phyloP scores from a whole-genome alignment of 2,888 invertebrate species.

The Patella pellucida region DNA sequence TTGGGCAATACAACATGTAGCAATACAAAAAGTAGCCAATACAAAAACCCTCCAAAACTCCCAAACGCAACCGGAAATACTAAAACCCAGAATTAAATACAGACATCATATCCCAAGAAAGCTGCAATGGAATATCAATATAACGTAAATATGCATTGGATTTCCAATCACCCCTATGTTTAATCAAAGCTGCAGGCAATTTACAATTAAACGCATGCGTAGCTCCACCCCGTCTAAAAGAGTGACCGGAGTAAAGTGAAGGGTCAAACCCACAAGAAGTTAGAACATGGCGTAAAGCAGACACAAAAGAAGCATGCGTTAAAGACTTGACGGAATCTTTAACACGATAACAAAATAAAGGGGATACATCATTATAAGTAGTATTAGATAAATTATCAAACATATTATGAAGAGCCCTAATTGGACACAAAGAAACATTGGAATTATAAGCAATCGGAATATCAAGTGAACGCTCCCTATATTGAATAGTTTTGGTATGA shows the following conservation, averaged over 20 bases:
- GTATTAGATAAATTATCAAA: too few species aligned
- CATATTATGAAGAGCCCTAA: background rate
- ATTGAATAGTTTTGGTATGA: background rate
- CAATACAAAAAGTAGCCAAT: too few species aligned
- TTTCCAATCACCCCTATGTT: constrained; percentile 18
- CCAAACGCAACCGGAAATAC: too few species aligned
- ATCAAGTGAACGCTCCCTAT: background rate
- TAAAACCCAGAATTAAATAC: too few species aligned
- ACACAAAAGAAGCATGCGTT: background rate
- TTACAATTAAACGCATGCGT: constrained; percentile 16
- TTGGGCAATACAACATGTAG: too few species aligned
- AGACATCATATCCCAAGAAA: background rate
- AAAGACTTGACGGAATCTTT: background rate
- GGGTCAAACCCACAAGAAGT: background rate
- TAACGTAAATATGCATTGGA: constrained; percentile 16
- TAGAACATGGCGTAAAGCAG: background rate
- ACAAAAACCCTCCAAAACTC: too few species aligned
- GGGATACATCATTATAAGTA: too few species aligned
- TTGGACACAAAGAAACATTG: constrained; percentile 3
- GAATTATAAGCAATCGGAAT: background rate
- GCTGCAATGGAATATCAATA: background rate
- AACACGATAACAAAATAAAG: background rate
- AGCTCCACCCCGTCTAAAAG: constrained; percentile 22
- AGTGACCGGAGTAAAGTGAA: constrained; percentile 19
- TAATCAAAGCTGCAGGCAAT: constrained; percentile 14